Base-by-base conservation (phyloP, 2,888 invertebrate genomes). In the Selenia dentaria region DNA sequence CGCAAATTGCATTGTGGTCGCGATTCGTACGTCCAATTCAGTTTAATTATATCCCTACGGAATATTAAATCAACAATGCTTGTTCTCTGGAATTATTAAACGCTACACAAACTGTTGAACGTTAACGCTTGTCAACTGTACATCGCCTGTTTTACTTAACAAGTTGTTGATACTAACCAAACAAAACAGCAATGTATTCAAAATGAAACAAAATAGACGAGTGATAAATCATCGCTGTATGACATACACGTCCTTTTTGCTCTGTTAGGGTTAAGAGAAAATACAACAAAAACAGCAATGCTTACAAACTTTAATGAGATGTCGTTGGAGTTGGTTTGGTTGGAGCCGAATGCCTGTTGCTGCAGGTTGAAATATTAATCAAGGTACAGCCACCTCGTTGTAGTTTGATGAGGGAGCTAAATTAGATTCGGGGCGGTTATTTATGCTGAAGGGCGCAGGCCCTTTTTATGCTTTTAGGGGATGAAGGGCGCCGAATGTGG, bases 381-480 rank as follows among this genome's bases (percentile, higher is more conserved):
- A 62, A 57, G 63, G 56, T 48, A 56, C 56, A 62, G 58, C 45
- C 44, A 45, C 33, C 51, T 53, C 53, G 64, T 57, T 64, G 52
- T 56, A 52, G 59, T 65, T 61, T 69, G 66, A 70, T 62, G 68
- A 68, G 58, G 33, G 55, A 16, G 49, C 59, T 51, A 65, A 71
- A 73, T 74, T 71, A 72, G 64, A 68, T 66, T 57, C n/a, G n/a
- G 49, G 34, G 50, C 22, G 51, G 58, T 50, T 63, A 59, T 73
- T 69, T 67, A 60, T 51, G 56, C 38, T 37, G 38, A 29, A 36
- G 45, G 53, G 31, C 33, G 4, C 29, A 33, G 13, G 28, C 34
- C 53, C 49, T 57, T 54, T 63, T 61, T 57, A 49, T 41, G 34
- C 40, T 28, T 8, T 28, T 29, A 49, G 44, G 33, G 27, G 34